Percentiles rank a stretch among this genome's conserved stretches.
These are phyloP conservation scores for Leptoclinus maculatus DNA, from an alignment of 2,797 vertebrate species.

Conservation along the genomic window DNA sequence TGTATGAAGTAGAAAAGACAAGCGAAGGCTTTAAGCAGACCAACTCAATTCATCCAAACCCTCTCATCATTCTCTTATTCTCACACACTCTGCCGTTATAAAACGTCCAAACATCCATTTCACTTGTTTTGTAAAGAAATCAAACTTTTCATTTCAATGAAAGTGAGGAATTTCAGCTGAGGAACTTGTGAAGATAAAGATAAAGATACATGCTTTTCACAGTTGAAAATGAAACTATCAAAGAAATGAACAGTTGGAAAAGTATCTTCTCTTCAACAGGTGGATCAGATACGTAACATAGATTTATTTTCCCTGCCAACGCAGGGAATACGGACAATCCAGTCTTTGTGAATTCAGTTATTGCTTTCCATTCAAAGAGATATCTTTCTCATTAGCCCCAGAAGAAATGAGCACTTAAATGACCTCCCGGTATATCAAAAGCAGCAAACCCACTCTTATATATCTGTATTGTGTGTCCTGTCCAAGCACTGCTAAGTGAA, in stretches of 20 bases:
- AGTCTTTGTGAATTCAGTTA: background rate
- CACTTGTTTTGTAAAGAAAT: background rate
- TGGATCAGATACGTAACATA: background rate
- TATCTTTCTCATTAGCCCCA: background rate
- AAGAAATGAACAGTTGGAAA: background rate
- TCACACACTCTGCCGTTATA: background rate
- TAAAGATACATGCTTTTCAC: background rate
- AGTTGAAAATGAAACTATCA: background rate
- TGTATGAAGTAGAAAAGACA: background rate
- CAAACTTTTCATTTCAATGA: background rate
- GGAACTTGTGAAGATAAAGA: background rate
- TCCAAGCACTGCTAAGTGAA: background rate
- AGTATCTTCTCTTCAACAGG: background rate
- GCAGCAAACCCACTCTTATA: background rate
- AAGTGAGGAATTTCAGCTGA: background rate
- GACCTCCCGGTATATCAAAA: background rate
- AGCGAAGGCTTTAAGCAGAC: background rate
- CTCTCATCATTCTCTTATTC: background rate
- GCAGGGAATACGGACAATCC: background rate
- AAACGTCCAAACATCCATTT: background rate
- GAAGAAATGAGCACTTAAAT: background rate
- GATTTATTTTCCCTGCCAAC: slow-evolving; percentile 4
- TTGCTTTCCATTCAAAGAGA: slow-evolving; percentile 7
- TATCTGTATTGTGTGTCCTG: background rate
- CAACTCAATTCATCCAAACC: background rate